Conservation (phyloP, 2,888 invertebrate genomes). For the Pycnomerus fuliginosus region DNA sequence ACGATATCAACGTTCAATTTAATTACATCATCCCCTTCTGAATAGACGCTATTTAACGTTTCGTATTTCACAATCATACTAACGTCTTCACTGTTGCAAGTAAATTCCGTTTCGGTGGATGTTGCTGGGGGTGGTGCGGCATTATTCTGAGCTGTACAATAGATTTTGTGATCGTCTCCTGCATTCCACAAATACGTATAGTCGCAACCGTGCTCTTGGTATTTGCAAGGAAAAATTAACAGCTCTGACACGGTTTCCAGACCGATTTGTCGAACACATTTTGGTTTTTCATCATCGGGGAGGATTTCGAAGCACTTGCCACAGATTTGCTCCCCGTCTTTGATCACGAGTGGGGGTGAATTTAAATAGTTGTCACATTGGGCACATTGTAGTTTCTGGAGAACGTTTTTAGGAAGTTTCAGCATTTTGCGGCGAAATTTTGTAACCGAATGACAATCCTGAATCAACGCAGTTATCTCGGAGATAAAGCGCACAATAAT, state of each 20-base stretch:
- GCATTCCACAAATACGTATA: constrained; percentile 33
- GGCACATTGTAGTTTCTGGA: constrained; percentile 36
- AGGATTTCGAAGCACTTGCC: constrained; percentile 42
- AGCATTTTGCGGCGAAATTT: too few species aligned
- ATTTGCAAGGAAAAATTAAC: constrained; percentile 40
- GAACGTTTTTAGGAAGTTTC: constrained; percentile 33
- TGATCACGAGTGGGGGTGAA: constrained; percentile 31
- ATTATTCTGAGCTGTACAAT: constrained; percentile 33
- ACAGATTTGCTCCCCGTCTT: constrained; percentile 36
- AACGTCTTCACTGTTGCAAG: too few species aligned
- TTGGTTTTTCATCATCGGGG: constrained; percentile 33
- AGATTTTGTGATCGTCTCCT: constrained; percentile 36
- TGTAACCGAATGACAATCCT: too few species aligned
- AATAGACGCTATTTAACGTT: too few species aligned
- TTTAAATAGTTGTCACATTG: constrained; percentile 39
- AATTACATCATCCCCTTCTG: too few species aligned
- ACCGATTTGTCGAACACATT: constrained; percentile 36
- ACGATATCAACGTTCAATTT: too few species aligned
- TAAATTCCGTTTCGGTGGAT: constrained; percentile 16
- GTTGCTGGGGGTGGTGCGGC: constrained; percentile 11
- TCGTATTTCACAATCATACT: too few species aligned
- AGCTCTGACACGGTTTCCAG: constrained; percentile 36
- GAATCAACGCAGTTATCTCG: too few species aligned
- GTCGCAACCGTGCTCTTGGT: constrained; percentile 34
- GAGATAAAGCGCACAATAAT: too few species aligned